phyloP scores from a whole-genome alignment of 2,888 invertebrate genomes.

The Zelleria hepariella region DNA sequence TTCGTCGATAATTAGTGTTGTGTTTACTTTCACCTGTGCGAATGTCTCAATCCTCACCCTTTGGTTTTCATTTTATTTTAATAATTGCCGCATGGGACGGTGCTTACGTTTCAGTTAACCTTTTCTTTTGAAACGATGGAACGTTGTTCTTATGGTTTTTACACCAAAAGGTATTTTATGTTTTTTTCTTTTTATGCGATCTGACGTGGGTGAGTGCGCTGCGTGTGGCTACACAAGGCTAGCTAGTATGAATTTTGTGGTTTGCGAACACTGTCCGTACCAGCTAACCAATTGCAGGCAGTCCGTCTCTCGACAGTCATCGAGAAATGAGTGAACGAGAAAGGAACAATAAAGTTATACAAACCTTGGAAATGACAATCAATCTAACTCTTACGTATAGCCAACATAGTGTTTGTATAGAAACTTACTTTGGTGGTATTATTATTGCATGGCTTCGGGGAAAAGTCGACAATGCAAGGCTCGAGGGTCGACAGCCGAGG shows the following conservation, averaged over 20 bases:
- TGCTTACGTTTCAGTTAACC: constrained; percentile 69
- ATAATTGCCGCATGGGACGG: constrained; percentile 68
- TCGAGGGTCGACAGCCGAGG: constrained; percentile 62
- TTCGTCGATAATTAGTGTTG: constrained; percentile 70
- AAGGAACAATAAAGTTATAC: neutral
- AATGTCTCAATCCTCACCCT: constrained; percentile 68
- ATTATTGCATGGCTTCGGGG: constrained; percentile 59
- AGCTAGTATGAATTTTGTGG: neutral
- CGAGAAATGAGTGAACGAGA: neutral
- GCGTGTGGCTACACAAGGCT: constrained; percentile 42
- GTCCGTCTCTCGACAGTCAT: neutral
- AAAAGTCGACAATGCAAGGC: constrained; percentile 60
- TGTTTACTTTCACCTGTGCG: constrained; percentile 71
- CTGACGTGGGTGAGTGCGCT: constrained; percentile 50
- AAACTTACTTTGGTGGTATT: constrained; percentile 23
- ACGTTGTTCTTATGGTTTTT: constrained; percentile 85
- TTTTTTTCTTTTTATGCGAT: constrained; percentile 66
- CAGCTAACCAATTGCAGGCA: constrained; percentile 16
- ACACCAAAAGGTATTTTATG: constrained; percentile 84
- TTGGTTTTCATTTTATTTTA: constrained; percentile 64
- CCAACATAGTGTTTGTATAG: neutral
- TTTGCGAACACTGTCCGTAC: constrained; percentile 1
- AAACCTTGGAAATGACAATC: neutral
- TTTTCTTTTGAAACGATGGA: constrained; percentile 79
- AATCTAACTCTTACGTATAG: neutral